phyloP scores from a whole-genome alignment of 2,797 vertebrate genomes.

The Eulemur rubriventer region DNA sequence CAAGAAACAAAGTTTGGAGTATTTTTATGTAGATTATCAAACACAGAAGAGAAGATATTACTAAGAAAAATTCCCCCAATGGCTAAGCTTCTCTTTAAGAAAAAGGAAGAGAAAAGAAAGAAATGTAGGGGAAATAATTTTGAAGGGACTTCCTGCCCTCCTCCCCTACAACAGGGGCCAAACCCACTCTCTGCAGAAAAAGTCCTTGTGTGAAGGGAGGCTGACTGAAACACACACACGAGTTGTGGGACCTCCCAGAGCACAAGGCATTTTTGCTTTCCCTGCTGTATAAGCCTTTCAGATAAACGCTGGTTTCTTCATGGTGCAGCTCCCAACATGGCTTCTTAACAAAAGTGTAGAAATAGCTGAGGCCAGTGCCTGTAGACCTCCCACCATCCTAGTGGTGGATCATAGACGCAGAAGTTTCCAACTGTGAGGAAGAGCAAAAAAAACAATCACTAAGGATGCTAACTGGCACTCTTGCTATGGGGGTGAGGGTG shows the following conservation, averaged over 20 bases:
- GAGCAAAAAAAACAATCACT: background rate
- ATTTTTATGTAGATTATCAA: background rate
- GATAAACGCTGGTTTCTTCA: background rate
- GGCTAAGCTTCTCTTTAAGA: background rate
- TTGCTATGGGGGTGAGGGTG: rapidly evolving
- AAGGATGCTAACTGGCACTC: background rate
- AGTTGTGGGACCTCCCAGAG: background rate
- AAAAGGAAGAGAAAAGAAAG: background rate
- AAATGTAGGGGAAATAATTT: background rate
- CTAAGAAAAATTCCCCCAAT: background rate
- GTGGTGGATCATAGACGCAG: background rate
- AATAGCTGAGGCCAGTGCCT: background rate
- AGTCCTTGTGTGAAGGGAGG: background rate
- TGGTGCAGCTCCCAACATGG: background rate
- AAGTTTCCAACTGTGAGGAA: background rate
- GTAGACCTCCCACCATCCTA: background rate
- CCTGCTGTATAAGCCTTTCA: background rate
- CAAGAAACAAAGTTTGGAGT: background rate
- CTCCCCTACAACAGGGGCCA: background rate
- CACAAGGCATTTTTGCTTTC: background rate
- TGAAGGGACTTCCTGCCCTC: background rate
- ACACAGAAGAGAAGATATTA: background rate
- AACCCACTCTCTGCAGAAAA: background rate
- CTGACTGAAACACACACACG: background rate
- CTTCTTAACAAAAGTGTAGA: background rate